These are phyloP conservation scores for Spialia ferax DNA, from an alignment of 2,888 invertebrate species.

Conservation along the genomic window DNA sequence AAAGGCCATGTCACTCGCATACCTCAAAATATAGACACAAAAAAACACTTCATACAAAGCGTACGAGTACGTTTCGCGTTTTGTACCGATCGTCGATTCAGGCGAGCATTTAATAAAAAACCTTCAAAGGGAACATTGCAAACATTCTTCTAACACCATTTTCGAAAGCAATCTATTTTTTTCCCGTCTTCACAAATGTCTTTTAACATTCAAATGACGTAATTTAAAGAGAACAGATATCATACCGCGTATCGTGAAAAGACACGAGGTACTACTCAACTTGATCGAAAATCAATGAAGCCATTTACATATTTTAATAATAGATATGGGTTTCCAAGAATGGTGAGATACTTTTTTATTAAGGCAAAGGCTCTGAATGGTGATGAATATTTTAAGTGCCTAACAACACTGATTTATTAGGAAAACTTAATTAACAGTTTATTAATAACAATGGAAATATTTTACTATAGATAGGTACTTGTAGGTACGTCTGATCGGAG, in stretches of 20 bases:
- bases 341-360: not conserved
- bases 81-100: not conserved
- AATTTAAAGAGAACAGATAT: slow-evolving; percentile 9
- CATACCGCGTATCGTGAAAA: not conserved
- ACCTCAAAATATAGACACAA: not conserved
- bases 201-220: slow-evolving; percentile 3
- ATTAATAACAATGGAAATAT: too few relatives aligned
- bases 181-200: not conserved
- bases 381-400: not conserved
- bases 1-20: too few relatives aligned
- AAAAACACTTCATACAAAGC: not conserved
- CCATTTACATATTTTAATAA: slow-evolving; percentile 27
- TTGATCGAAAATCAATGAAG: slow-evolving; percentile 41
- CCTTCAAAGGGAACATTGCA: not conserved
- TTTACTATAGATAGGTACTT: too few relatives aligned
- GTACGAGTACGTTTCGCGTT: not conserved
- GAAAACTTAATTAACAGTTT: too few relatives aligned
- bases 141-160: not conserved
- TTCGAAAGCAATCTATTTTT: not conserved
- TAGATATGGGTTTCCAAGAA: slow-evolving; percentile 14
- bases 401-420: too few relatives aligned
- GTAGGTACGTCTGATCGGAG: too few relatives aligned
- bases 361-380: not conserved
- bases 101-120: not conserved
- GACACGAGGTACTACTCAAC: slow-evolving; percentile 9